phyloP scores from a whole-genome alignment of 2,888 invertebrate genomes.

The Apodemia mormo region DNA sequence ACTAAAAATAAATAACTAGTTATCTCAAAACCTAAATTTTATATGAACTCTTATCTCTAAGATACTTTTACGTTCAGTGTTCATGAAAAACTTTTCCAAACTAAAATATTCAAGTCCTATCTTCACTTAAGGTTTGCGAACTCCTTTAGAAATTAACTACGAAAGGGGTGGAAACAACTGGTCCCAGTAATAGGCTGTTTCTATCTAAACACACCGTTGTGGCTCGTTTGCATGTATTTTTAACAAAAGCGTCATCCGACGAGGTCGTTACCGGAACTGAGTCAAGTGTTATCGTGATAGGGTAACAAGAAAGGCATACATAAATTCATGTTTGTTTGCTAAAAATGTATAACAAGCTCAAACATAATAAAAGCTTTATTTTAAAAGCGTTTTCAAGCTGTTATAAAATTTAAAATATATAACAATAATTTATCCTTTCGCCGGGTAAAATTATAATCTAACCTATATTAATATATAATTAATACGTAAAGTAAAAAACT shows the following conservation, averaged over 20 bases:
- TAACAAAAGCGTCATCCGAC: slow-evolving; percentile 40
- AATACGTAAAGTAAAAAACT: too few relatives aligned
- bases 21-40: not conserved
- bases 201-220: slow-evolving; percentile 35
- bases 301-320: slow-evolving; percentile 14
- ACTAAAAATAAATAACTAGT: not conserved
- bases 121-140: slow-evolving; percentile 9
- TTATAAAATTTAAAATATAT: too few relatives aligned
- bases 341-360: not conserved
- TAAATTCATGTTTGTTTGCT: slow-evolving; percentile 13
- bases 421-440: too few relatives aligned
- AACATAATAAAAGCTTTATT: not conserved
- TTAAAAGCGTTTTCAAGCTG: not conserved
- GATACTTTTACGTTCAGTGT: not conserved
- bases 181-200: slow-evolving; percentile 14
- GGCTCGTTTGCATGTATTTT: slow-evolving; percentile 55
- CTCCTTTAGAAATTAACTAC: slow-evolving; percentile 11
- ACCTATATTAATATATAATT: too few relatives aligned
- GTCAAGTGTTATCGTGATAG: slow-evolving; percentile 45
- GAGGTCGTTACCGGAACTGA: slow-evolving; percentile 53
- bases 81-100: not conserved
- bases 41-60: not conserved
- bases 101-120: slow-evolving; percentile 13
- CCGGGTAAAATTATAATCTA: too few relatives aligned
- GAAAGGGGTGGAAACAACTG: slow-evolving; percentile 12